Conservation (phyloP, 2,888 invertebrate genomes). For the Aphrophora alni region DNA sequence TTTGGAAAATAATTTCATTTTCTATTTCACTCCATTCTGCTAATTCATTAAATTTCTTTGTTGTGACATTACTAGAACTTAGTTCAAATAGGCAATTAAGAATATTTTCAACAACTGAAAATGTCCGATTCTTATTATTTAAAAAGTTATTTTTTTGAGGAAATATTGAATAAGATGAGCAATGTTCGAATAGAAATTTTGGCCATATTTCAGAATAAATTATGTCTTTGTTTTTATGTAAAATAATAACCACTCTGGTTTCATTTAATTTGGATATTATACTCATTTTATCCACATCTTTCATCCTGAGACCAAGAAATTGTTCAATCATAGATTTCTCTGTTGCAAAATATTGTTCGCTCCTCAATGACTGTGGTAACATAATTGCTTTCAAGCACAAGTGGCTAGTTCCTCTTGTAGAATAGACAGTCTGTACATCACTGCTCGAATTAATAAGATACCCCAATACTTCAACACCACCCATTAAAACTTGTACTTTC, state of each 20-base stretch:
- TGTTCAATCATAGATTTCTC: not conserved
- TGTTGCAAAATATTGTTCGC: not conserved
- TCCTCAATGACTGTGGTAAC: not conserved
- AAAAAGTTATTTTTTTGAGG: not conserved
- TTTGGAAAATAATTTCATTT: not conserved
- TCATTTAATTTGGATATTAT: not conserved
- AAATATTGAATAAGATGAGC: constrained; percentile 7
- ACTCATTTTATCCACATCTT: not conserved
- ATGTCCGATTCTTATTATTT: constrained; percentile 1
- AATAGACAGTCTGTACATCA: constrained; percentile 16
- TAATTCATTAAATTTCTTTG: constrained; percentile 22
- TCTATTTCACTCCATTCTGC: constrained; percentile 16
- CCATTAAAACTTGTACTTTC: constrained; percentile 17
- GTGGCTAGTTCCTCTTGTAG: constrained; percentile 19
- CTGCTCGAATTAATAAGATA: constrained; percentile 3
- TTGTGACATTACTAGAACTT: constrained; percentile 1
- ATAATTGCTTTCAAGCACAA: constrained; percentile 10
- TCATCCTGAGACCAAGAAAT: constrained; percentile 3
- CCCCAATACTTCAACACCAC: constrained; percentile 23
- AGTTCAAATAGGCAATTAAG: constrained; percentile 24
- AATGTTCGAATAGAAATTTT: constrained; percentile 15
- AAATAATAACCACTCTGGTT: constrained; percentile 6
- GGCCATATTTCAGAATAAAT: constrained; percentile 28
- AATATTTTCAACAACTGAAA: constrained; percentile 14
- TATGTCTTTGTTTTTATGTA: constrained; percentile 8